Conservation (phyloP, 2,113 vertebrate species). For the Petromus typicus region DNA sequence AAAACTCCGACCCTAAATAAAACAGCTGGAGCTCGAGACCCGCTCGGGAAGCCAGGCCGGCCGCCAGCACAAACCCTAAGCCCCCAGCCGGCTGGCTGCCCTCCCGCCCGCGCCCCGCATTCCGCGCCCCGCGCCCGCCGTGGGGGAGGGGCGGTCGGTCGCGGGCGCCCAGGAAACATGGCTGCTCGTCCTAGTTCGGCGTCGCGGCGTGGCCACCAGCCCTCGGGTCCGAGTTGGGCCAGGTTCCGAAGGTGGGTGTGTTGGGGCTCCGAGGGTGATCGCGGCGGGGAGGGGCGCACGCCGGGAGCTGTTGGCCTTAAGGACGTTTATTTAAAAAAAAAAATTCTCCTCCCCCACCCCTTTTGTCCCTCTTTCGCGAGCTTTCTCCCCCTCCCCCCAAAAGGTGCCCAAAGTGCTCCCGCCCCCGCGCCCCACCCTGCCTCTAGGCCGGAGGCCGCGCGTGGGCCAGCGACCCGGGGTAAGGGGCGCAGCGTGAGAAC, state of each 20-base stretch:
- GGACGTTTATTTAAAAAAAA: slow-evolving; percentile 21
- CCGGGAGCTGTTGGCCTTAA: slow-evolving; percentile 19
- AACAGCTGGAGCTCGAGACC: not conserved
- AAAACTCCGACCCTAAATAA: not conserved
- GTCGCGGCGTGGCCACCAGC: slow-evolving; percentile 72
- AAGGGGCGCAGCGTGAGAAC: slow-evolving; percentile 81
- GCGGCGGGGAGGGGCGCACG: slow-evolving; percentile 36
- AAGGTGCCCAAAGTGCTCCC: slow-evolving; percentile 51
- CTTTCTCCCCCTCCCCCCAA: slow-evolving; percentile 51
- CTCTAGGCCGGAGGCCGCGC: slow-evolving; percentile 38
- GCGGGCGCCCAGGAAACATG: slow-evolving; percentile 83
- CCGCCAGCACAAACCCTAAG: not conserved
- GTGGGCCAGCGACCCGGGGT: slow-evolving; percentile 36
- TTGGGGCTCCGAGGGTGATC: not conserved
- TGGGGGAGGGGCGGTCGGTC: slow-evolving; percentile 75
- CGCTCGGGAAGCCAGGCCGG: not conserved
- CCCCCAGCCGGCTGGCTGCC: not conserved
- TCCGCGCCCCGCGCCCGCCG: slow-evolving; percentile 37
- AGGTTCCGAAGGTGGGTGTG: slow-evolving; percentile 73
- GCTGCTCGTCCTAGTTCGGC: slow-evolving; percentile 86
- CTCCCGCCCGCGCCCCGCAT: not conserved
- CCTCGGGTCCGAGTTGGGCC: slow-evolving; percentile 70
- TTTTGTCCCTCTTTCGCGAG: slow-evolving; percentile 79
- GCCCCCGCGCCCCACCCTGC: slow-evolving; percentile 66
- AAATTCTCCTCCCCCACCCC: slow-evolving; percentile 78